Percentiles rank a stretch among this genome's conserved stretches.
phyloP scores from a whole-genome alignment of 1,140 invertebrate genomes.

The Holotrichia oblita region DNA sequence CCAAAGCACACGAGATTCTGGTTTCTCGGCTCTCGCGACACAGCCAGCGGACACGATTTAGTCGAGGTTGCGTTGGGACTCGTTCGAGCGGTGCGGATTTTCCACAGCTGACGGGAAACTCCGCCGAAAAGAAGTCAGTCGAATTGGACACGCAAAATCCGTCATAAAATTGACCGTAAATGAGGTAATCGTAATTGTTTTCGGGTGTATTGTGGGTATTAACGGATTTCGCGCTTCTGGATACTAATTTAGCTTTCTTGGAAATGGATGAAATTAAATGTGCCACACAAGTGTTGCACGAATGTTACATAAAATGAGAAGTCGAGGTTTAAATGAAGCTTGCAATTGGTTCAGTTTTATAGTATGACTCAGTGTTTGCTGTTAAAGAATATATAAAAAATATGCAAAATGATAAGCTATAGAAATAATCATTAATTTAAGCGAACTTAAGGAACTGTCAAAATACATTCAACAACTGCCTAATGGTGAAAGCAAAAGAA shows the following conservation, averaged over 20 bases:
- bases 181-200: background rate
- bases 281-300: too few species aligned
- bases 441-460: too few species aligned
- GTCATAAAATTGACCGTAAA: background rate
- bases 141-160: slow-evolving; percentile 16
- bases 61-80: too few species aligned
- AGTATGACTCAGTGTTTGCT: too few species aligned
- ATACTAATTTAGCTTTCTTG: background rate
- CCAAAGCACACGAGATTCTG: background rate
- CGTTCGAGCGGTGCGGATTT: background rate
- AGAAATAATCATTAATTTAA: too few species aligned
- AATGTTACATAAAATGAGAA: too few species aligned
- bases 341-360: too few species aligned
- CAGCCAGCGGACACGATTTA: background rate
- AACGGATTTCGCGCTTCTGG: background rate
- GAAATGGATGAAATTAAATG: background rate
- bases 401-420: too few species aligned
- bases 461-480: too few species aligned
- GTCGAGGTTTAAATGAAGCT: too few species aligned
- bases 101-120: background rate
- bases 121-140: background rate
- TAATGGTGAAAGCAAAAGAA: too few species aligned
- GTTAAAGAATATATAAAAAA: too few species aligned
- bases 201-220: background rate
- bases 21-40: background rate